Conservation (phyloP, 2,888 invertebrate genomes). For the Muschampia plurimacula region DNA sequence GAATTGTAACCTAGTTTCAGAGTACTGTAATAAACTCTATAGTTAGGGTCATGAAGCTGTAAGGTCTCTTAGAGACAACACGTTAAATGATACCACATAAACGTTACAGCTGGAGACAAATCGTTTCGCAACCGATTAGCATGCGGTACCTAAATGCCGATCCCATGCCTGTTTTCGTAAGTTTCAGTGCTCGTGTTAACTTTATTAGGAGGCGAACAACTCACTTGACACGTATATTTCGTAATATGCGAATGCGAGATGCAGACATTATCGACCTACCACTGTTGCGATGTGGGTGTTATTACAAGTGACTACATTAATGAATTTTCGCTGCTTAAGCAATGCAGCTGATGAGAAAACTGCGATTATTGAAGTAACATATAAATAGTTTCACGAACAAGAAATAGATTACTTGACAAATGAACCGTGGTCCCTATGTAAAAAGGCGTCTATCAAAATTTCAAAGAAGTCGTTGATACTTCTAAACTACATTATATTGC, state of each 20-base stretch:
- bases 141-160: constrained; percentile 59
- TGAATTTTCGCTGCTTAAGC: background rate
- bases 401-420: background rate
- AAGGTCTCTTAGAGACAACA: background rate
- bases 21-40: background rate
- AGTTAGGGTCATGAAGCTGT: background rate
- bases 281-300: constrained; percentile 15
- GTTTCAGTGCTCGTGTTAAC: constrained; percentile 68
- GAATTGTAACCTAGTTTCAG: no score
- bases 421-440: background rate
- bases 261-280: constrained; percentile 18
- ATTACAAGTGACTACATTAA: constrained; percentile 5
- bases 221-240: constrained; percentile 45
- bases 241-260: constrained; percentile 27
- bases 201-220: constrained; percentile 64
- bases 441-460: background rate
- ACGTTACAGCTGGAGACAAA: background rate
- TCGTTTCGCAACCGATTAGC: constrained; percentile 56
- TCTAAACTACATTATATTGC: background rate
- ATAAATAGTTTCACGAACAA: background rate
- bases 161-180: constrained; percentile 64
- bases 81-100: constrained; percentile 1
- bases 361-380: no score
- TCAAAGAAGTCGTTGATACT: background rate
- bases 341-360: background rate